phyloP scores from a whole-genome alignment of 2,888 invertebrate genomes.

The Mystacides longicornis region DNA sequence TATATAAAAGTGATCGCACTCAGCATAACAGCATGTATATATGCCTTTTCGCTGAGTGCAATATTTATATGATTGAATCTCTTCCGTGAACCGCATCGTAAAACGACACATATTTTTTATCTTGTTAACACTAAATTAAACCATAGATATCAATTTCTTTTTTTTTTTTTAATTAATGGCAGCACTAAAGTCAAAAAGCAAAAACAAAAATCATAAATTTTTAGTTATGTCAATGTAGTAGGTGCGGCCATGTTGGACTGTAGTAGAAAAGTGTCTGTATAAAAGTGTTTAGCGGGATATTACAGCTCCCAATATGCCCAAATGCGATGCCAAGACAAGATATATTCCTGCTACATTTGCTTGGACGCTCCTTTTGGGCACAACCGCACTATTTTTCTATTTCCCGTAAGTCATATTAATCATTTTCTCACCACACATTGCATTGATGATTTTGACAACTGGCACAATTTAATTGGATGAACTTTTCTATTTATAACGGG shows the following conservation, averaged over 20 bases:
- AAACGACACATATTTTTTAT: too few species aligned
- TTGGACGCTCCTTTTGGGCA: constrained; percentile 90
- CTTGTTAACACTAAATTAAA: too few species aligned
- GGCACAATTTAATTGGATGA: constrained; percentile 17
- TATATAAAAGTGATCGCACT: too few species aligned
- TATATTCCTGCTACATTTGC: constrained; percentile 98
- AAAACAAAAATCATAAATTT: constrained; percentile 11
- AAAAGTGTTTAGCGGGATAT: constrained; percentile 23
- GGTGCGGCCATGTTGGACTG: constrained; percentile 59
- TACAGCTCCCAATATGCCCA: constrained; percentile 70
- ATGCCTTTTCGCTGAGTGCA: too few species aligned
- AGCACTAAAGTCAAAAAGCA: neutral
- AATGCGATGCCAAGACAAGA: constrained; percentile 94
- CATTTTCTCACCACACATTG: constrained; percentile 18
- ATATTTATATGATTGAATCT: too few species aligned
- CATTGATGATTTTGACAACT: constrained; percentile 20
- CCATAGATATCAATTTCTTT: too few species aligned
- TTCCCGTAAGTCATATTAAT: constrained; percentile 81
- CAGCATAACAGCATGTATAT: too few species aligned
- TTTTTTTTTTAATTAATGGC: too few species aligned
- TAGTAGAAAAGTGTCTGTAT: constrained; percentile 31
- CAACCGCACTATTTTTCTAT: constrained; percentile 92
- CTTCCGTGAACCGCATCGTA: too few species aligned
- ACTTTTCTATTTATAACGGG: constrained; percentile 14
- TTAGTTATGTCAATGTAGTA: constrained; percentile 33